Conservation (phyloP, 2,113 vertebrate species). For the Marmota monax region DNA sequence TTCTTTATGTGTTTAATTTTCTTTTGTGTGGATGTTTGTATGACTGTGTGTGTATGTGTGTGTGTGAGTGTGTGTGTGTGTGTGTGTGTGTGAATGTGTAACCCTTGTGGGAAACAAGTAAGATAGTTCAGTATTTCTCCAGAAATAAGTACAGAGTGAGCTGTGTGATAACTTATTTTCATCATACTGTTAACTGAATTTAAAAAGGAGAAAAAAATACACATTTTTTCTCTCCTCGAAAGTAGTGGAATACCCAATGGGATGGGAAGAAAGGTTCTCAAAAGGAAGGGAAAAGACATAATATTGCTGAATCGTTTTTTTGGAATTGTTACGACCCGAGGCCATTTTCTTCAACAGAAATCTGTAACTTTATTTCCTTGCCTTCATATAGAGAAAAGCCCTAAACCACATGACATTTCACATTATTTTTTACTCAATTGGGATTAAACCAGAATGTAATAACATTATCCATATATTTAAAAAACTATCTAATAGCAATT, state of each 20-base stretch:
- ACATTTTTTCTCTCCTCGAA: background rate
- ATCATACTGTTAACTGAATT: background rate
- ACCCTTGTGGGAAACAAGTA: background rate
- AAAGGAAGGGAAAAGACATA: slow-evolving; percentile 44
- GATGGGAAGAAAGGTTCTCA: slow-evolving; percentile 54
- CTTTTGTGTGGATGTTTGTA: background rate
- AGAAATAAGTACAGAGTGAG: background rate
- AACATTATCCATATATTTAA: slow-evolving; percentile 67
- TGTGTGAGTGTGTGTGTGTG: background rate
- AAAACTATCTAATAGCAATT: slow-evolving; percentile 26
- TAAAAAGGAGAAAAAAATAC: background rate
- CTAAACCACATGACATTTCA: slow-evolving; percentile 62
- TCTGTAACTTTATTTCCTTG: slow-evolving; percentile 67
- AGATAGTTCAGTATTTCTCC: background rate
- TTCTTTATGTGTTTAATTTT: slow-evolving; percentile 58
- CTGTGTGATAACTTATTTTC: slow-evolving; percentile 42
- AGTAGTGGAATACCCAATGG: slow-evolving; percentile 37
- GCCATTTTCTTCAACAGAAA: slow-evolving; percentile 70
- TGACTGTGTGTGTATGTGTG: background rate
- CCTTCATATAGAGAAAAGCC: slow-evolving; percentile 62
- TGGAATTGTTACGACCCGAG: slow-evolving; percentile 69
- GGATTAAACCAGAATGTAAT: slow-evolving; percentile 53
- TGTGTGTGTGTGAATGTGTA: background rate
- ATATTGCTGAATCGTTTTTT: slow-evolving; percentile 46
- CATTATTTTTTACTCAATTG: slow-evolving; percentile 60